Evolutionary conservation across 1,140 invertebrate species (phyloP), one percentile per base, ranked within the genome.

Genomic region (Ooceraea biroi): DNA sequence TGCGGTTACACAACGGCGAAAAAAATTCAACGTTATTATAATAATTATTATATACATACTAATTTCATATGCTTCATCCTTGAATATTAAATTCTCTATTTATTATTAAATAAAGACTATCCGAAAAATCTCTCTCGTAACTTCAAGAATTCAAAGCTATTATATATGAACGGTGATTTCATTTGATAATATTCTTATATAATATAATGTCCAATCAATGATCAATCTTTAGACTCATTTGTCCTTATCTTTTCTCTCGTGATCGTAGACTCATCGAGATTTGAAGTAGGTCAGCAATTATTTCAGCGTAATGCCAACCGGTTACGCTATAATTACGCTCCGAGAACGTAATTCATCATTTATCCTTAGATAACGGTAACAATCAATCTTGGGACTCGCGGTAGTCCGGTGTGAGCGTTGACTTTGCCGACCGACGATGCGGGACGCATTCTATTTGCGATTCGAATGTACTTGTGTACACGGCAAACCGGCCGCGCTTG

Each of bases 381-480:
- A 71, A 80, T 80, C 76, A 71, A 80, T 80, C 76, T 71, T 71
- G 22, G 76, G 25, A 44, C 30, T 46, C 50, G 65, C 41, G 76
- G 76, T 69, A 44, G 63, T 80, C 66, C 66, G 48, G 57, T 30
- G 44, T 36, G 65, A 80, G 52, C 65, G 50, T 80, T 80, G 76
- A 80, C 76, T 80, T 80, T 80, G 72, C 60, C 60, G 44, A n/a
- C 7, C 30, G 60, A 17, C 27, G 61, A 58, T 17, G 36, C 76
- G 76, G 22, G 76, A 50, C 48, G 65, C 55, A 71, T 80, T 80
- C 76, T 80, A 80, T 80, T 80, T 80, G 50, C 41, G 76, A 80
- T 69, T 71, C 65, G 65, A 65, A 80, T 80, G 50, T 80, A 80
- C 65, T 80, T 80, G 76, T 80, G 65, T 80, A 80, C 65, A 80